Evolutionary conservation across 2,113 vertebrate genomes (phyloP).

Genomic region (Phylloscopus trochilus): DNA sequence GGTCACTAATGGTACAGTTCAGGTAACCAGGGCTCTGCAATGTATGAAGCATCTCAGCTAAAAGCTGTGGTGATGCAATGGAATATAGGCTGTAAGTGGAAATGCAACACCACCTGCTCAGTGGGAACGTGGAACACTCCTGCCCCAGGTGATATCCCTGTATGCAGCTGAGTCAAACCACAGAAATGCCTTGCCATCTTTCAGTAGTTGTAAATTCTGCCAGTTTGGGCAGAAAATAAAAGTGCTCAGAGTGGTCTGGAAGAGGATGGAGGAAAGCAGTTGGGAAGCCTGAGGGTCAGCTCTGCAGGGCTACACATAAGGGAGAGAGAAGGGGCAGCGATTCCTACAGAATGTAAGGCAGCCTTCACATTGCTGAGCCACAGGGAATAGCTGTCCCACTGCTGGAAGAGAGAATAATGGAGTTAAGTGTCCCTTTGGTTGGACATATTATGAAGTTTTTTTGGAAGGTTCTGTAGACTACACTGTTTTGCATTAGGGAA

Average conservation of each 20-base stretch:
- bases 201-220: neutral
- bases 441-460: neutral
- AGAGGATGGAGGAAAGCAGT: neutral
- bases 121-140: neutral
- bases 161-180: neutral
- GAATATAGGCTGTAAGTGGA: fast-evolving
- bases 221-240: neutral
- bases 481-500: neutral
- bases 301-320: neutral
- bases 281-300: neutral
- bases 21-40: neutral
- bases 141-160: neutral
- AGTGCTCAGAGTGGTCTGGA: neutral
- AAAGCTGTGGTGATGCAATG: neutral
- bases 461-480: neutral
- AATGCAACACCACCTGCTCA: neutral
- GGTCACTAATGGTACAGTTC: neutral
- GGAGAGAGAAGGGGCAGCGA: neutral
- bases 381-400: neutral
- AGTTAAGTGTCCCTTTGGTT: neutral
- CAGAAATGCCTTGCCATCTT: neutral
- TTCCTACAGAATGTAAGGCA: neutral
- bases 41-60: neutral
- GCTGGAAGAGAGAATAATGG: neutral
- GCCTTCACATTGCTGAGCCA: neutral